Evolutionary conservation across 2,113 vertebrate genomes (phyloP), one percentile per base, ranked within the genome.

Genomic region (Antidorcas marsupialis): DNA sequence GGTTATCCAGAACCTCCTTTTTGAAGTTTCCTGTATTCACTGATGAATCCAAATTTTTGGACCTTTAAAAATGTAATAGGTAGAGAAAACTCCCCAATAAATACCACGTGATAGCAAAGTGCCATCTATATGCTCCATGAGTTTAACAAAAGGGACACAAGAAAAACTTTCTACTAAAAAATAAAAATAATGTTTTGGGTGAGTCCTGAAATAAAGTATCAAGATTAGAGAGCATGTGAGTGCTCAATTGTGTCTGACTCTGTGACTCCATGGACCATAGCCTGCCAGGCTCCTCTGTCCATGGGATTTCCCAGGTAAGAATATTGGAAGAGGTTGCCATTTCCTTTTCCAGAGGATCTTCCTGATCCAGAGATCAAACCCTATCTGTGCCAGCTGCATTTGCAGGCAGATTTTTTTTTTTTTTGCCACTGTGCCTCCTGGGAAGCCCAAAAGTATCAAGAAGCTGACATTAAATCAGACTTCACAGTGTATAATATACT

Each of bases 211-310:
- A 82, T 2, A 81, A 82, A n/a, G 28, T 43, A 6, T 39, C 64
- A 36, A 36, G 17, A 71, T 36, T 10, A 36, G 2, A 5, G 33
- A 21, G 64, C 33, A 2, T 21, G 17, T 36, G 17, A 0, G 4
- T 71, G 64, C n/a, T 71, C n/a, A 36, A 2, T n/a, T 71, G 64
- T 36, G 4, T 4, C 33, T 64, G 30, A 64, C 62, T 9, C 62
- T 17, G 6, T 64, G 62, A 64, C 62, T 64, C 62, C 30, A n/a
- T 33, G 60, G 60, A 64, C 60, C 27, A 10, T 25, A 59, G 25
- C 9, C 25, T 59, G 57, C 23, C 25, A 27, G 57, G 25, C 25
- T 64, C 15, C 30, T 64, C 62, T n/a, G 6, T 64, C 30, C 62
- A n/a, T 64, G 62, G 62, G 30, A 4, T 64, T 64, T n/a, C 15